phyloP scores from a whole-genome alignment of 35 echinoderm and acorn worm species.

The Patiria miniata region DNA sequence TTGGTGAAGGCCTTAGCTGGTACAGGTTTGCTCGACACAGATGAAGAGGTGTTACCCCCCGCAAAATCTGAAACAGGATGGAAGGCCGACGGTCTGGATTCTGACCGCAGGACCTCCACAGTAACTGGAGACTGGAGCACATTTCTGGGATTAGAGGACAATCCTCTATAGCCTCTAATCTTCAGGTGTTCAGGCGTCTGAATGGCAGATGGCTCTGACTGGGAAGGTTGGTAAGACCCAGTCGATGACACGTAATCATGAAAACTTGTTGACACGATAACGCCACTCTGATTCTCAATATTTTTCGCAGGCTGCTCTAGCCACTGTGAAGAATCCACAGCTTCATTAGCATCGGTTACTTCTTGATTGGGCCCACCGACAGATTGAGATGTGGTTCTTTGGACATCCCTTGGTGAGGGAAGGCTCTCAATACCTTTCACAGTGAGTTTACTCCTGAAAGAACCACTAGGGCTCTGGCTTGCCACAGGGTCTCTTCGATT shows the following conservation, averaged over 20 bases:
- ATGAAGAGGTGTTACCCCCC: background rate
- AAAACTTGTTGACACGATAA: constrained; percentile 49
- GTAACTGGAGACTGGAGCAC: constrained; percentile 25
- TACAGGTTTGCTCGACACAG: background rate
- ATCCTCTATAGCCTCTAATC: background rate
- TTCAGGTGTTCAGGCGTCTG: background rate
- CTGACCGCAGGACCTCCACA: background rate
- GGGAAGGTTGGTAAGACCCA: background rate
- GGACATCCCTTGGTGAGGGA: background rate
- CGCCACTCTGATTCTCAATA: constrained; percentile 22
- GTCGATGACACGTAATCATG: background rate
- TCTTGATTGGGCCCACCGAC: background rate
- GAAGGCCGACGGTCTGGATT: background rate
- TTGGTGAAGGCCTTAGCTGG: constrained; percentile 52
- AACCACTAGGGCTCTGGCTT: background rate
- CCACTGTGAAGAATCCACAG: background rate
- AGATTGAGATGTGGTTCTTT: no score
- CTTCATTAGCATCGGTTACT: no score
- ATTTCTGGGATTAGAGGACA: background rate
- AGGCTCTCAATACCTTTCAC: background rate
- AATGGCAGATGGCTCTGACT: background rate
- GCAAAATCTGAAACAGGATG: background rate
- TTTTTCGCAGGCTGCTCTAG: background rate
- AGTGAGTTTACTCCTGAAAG: background rate
- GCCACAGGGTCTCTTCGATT: background rate